Conservation (phyloP, 1,140 invertebrate species). For the Panagrolaimus sp. region DNA sequence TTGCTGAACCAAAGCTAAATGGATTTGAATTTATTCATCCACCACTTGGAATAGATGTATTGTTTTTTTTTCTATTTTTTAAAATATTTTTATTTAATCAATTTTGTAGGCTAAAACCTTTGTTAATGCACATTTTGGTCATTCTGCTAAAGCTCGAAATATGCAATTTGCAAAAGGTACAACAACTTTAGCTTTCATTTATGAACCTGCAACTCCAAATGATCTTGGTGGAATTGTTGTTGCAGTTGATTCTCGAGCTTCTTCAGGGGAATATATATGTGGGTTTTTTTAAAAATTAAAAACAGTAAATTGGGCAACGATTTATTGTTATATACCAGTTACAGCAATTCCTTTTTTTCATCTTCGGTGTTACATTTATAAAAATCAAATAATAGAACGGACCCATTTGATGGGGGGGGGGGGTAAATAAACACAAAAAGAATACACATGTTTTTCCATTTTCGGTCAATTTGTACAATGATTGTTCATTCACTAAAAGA, state of each 20-base stretch:
- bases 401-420: no score
- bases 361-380: no score
- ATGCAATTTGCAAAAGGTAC: slow-evolving; percentile 71
- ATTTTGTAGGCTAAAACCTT: slow-evolving; percentile 50
- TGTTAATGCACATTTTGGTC: slow-evolving; percentile 51
- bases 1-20: slow-evolving; percentile 30
- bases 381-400: no score
- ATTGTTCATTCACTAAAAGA: no score
- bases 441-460: no score
- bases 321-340: no score
- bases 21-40: slow-evolving; percentile 40
- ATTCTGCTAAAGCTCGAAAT: slow-evolving; percentile 38
- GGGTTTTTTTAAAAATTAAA: no score
- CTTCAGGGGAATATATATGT: slow-evolving; percentile 89
- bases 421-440: no score
- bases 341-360: no score
- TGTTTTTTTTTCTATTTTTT: neutral
- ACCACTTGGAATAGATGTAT: slow-evolving; percentile 49
- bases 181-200: slow-evolving; percentile 91
- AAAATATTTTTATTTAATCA: neutral
- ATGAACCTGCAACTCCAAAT: slow-evolving; percentile 63
- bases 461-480: neutral
- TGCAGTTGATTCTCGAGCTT: slow-evolving; percentile 93
- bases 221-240: slow-evolving; percentile 78
- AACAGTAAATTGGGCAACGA: no score